phyloP scores from a whole-genome alignment of 1,140 invertebrate species.

The Leptonema lineaticorne region DNA sequence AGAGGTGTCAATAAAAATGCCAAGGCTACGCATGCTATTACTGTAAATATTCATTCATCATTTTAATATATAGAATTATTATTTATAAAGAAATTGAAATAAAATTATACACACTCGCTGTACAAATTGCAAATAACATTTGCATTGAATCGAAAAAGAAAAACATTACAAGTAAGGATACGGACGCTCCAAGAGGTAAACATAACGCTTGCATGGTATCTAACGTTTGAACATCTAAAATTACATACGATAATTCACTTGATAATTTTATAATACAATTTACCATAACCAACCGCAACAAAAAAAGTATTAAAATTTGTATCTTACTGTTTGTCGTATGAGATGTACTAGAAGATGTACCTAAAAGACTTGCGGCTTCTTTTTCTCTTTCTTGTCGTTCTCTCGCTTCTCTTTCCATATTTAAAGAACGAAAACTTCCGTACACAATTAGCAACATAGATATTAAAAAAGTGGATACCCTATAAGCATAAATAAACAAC shows the following conservation, averaged over 20 bases:
- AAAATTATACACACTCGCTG: conserved; percentile 76
- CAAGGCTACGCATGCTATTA: conserved; percentile 93
- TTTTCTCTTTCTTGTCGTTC: conserved; percentile 80
- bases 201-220: conserved; percentile 97
- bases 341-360: conserved; percentile 47
- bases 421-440: conserved; percentile 89
- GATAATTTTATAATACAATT: too few species aligned
- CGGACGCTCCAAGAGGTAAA: conserved; percentile 92
- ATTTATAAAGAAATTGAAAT: not conserved
- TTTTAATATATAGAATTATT: not conserved
- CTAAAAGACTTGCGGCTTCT: conserved; percentile 51
- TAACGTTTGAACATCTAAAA: conserved; percentile 84
- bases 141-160: conserved; percentile 99
- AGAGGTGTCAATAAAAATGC: conserved; percentile 94
- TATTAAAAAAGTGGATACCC: conserved; percentile 95
- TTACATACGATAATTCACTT: not conserved
- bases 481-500: conserved; percentile 46
- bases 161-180: conserved; percentile 96
- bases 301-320: not conserved
- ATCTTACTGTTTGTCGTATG: conserved; percentile 47
- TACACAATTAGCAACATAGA: conserved; percentile 97
- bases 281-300: too few species aligned
- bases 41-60: conserved; percentile 59
- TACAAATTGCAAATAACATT: conserved; percentile 95
- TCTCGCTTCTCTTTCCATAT: conserved; percentile 91